phyloP scores from a whole-genome alignment of 2,888 invertebrate genomes.

The Pseudoips prasinana region DNA sequence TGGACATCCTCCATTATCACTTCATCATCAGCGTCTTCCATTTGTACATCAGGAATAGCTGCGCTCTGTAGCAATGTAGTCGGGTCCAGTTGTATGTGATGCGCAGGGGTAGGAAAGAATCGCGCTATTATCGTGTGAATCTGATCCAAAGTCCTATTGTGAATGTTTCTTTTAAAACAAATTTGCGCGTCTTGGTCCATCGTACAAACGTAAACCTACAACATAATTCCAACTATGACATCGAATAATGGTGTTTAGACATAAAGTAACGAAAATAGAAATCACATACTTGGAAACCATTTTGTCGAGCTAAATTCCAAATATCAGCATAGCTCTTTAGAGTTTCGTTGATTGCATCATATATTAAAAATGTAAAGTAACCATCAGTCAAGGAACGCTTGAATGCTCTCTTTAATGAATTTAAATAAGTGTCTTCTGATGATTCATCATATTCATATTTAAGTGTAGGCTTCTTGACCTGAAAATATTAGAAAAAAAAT shows the following conservation, averaged over 20 bases:
- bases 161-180: conserved; percentile 92
- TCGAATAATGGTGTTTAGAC: too few relatives aligned
- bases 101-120: conserved; percentile 91
- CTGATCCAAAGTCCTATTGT: conserved; percentile 89
- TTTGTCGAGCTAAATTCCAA: conserved; percentile 92
- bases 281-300: conserved; percentile 89
- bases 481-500: conserved; percentile 45
- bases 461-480: conserved; percentile 84
- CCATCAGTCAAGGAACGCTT: conserved; percentile 95
- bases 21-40: conserved; percentile 86
- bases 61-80: conserved; percentile 92
- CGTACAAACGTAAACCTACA: conserved; percentile 94
- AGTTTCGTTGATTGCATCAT: conserved; percentile 94
- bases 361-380: conserved; percentile 95
- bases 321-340: conserved; percentile 92
- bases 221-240: conserved; percentile 13
- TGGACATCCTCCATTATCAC: conserved; percentile 62
- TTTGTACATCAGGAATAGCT: conserved; percentile 91
- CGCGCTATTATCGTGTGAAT: conserved; percentile 86
- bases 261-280: too few relatives aligned
- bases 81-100: conserved; percentile 91
- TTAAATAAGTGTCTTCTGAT: conserved; percentile 91
- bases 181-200: conserved; percentile 90
- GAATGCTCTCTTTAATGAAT: conserved; percentile 92
- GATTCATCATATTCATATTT: conserved; percentile 94